Evolutionary conservation across 2,113 vertebrate species (phyloP).

Genomic region (Heloderma charlesbogerti): DNA sequence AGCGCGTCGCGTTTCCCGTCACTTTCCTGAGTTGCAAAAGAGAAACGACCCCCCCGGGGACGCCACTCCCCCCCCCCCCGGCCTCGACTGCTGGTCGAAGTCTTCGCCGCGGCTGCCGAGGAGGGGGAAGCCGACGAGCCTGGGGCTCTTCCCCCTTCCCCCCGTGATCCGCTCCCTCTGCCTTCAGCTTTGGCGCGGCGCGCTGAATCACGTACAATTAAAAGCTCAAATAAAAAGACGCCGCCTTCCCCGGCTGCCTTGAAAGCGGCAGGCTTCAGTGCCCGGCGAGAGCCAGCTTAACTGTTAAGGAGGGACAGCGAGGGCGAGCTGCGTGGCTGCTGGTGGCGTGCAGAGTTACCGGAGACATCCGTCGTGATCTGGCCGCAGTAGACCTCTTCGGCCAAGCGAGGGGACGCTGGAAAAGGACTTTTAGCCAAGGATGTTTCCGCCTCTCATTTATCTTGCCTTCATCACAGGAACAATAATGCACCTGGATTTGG

Average conservation of each 20-base stretch:
- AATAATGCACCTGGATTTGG: neutral
- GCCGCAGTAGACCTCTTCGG: neutral
- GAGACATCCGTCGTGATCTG: neutral
- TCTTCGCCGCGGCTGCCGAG: neutral
- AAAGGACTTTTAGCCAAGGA: neutral
- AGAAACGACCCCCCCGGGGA: neutral
- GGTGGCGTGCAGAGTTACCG: constrained; percentile 8
- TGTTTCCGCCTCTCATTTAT: neutral
- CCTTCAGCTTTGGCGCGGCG: neutral
- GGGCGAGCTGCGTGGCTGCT: constrained; percentile 46
- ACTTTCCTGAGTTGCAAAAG: constrained; percentile 35
- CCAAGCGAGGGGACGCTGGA: neutral
- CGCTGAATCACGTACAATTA: neutral
- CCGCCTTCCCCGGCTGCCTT: constrained; percentile 28
- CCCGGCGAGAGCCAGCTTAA: constrained; percentile 23
- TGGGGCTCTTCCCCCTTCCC: neutral
- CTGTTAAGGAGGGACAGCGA: constrained; percentile 24
- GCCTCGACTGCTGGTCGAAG: neutral
- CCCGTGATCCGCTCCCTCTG: neutral
- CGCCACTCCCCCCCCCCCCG: no score
- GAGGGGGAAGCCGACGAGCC: no score
- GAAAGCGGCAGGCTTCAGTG: constrained; percentile 10
- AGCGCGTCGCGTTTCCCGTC: neutral
- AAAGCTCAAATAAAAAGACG: neutral
- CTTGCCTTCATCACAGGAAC: neutral